These are phyloP conservation scores for Trogon melanurus DNA, from an alignment of 2,113 vertebrate genomes.

Conservation along the genomic window DNA sequence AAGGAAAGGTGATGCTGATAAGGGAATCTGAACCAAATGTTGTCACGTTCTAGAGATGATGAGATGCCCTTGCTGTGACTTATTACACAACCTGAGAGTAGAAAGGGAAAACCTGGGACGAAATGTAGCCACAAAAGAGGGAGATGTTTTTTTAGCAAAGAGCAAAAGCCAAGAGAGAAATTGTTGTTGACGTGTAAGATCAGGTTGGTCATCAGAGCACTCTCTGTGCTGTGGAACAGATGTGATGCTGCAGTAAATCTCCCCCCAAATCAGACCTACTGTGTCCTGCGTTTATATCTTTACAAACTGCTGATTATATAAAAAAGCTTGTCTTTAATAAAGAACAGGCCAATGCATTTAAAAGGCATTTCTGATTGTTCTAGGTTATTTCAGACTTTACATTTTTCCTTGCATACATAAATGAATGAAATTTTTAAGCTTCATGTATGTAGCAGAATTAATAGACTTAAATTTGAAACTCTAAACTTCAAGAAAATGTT, in stretches of 20 bases:
- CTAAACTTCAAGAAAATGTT: neutral
- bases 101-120: constrained; percentile 56
- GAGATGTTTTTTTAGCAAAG: constrained; percentile 10
- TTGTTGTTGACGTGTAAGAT: neutral
- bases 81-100: constrained; percentile 53
- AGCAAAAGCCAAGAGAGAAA: neutral
- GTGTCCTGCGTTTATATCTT: neutral
- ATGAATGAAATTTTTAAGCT: neutral
- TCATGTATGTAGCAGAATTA: neutral
- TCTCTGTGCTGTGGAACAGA: neutral
- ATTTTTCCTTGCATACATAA: neutral
- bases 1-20: constrained; percentile 75
- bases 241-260: neutral
- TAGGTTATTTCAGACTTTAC: neutral
- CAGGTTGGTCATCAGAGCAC: accelerated
- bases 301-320: neutral
- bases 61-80: constrained; percentile 74
- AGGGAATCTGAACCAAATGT: constrained; percentile 76
- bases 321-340: neutral
- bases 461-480: neutral
- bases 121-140: constrained; percentile 57
- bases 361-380: neutral
- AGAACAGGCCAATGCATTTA: neutral
- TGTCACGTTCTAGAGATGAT: constrained; percentile 74
- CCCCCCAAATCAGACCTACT: neutral